A percentile compares a stretch with the other conserved stretches of the same genome.
Conservation (phyloP, 2,797 vertebrate species). For the Discoglossus pictus region DNA sequence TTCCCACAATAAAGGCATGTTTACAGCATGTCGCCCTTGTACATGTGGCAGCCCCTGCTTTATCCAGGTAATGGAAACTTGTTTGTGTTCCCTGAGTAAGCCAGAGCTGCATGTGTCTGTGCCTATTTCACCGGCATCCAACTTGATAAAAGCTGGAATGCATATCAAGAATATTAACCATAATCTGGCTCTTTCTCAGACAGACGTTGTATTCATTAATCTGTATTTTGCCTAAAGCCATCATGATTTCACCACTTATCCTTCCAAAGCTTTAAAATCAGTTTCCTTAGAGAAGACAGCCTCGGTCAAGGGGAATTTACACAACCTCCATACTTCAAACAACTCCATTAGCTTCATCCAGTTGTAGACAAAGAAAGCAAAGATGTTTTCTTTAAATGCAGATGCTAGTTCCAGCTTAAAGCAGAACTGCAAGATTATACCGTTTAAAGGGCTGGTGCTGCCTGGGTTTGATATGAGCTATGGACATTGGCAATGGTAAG, state of each 20-base stretch:
- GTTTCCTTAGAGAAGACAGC: conserved; percentile 37
- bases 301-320: conserved; percentile 45
- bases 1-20: conserved; percentile 1
- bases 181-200: conserved; percentile 34
- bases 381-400: conserved; percentile 42
- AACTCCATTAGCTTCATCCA: conserved; percentile 32
- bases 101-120: conserved; percentile 28
- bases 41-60: conserved; percentile 28
- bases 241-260: conserved; percentile 42
- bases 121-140: conserved; percentile 47
- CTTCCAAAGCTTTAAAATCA: conserved; percentile 45
- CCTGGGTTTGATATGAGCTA: not conserved
- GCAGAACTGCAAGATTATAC: conserved; percentile 8
- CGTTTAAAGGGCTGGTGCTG: conserved; percentile 13
- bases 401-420: conserved; percentile 30
- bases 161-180: conserved; percentile 52
- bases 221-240: conserved; percentile 34
- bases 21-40: conserved; percentile 4
- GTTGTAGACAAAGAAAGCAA: conserved; percentile 44
- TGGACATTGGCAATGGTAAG: not conserved
- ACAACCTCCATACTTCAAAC: conserved; percentile 49
- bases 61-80: conserved; percentile 32
- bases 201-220: conserved; percentile 24
- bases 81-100: conserved; percentile 23
- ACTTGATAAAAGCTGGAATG: conserved; percentile 51